Conservation (phyloP, 1,140 invertebrate genomes). For the Eupeodes corollae region DNA sequence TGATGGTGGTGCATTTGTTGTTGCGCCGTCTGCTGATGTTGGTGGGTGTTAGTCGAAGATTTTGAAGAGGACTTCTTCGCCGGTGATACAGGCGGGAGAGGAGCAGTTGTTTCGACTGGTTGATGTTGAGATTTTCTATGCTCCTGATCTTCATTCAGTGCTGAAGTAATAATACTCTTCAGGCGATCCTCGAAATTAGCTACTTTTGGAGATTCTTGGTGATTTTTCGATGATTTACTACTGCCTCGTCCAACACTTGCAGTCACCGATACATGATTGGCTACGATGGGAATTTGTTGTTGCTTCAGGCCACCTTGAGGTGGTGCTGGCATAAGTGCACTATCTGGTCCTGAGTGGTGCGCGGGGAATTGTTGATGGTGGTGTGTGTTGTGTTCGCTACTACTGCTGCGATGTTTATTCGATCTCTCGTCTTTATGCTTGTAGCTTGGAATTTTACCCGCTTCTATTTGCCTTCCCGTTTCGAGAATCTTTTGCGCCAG, state of each 20-base stretch:
- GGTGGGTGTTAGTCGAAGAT: background rate
- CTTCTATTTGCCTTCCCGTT: slow-evolving; percentile 76
- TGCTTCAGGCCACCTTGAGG: slow-evolving; percentile 7
- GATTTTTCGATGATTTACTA: slow-evolving; percentile 16
- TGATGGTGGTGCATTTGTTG: slow-evolving; percentile 25
- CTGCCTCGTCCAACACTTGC: background rate
- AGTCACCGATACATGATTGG: slow-evolving; percentile 3
- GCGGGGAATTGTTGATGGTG: background rate
- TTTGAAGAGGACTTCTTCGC: slow-evolving; percentile 14
- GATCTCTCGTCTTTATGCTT: slow-evolving; percentile 4
- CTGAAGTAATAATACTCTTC: slow-evolving; percentile 83
- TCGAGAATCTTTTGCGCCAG: slow-evolving; percentile 80
- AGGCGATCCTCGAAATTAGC: slow-evolving; percentile 84
- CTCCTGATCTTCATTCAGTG: slow-evolving; percentile 72
- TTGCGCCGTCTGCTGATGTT: slow-evolving; percentile 16
- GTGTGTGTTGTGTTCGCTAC: slow-evolving; percentile 1
- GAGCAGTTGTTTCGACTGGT: slow-evolving; percentile 27
- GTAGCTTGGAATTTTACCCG: slow-evolving; percentile 47
- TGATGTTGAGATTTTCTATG: slow-evolving; percentile 37
- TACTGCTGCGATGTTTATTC: slow-evolving; percentile 1
- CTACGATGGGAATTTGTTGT: slow-evolving; percentile 6
- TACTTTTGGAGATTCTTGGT: slow-evolving; percentile 68
- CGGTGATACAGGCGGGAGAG: slow-evolving; percentile 19
- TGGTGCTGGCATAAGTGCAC: slow-evolving; percentile 33
- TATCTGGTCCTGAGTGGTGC: slow-evolving; percentile 11